A percentile compares a stretch with the other conserved stretches of the same genome.
Conservation (phyloP, 2,113 vertebrate genomes). For the Menura novaehollandiae region DNA sequence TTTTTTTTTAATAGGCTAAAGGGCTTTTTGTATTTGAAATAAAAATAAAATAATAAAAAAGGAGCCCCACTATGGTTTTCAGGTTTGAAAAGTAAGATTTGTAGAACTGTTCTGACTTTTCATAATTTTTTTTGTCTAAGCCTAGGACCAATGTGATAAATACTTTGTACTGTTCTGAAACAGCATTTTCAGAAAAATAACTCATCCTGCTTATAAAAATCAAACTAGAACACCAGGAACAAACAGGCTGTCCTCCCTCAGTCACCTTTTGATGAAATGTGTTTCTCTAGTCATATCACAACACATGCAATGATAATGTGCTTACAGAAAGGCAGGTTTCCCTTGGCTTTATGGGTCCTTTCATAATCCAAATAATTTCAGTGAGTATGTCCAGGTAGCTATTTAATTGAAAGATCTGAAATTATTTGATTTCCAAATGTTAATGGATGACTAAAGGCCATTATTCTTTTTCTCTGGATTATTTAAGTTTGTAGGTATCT, state of each 20-base stretch:
- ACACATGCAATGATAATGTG: background rate
- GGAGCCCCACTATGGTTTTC: background rate
- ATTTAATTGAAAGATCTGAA: background rate
- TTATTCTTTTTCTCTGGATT: background rate
- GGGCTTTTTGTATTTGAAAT: background rate
- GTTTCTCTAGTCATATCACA: background rate
- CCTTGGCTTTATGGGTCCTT: background rate
- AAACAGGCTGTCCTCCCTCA: background rate
- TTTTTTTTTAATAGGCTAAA: background rate
- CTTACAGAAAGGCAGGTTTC: background rate
- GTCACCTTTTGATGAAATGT: background rate
- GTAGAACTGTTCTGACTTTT: background rate
- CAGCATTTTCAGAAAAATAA: background rate
- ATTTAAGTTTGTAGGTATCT: background rate
- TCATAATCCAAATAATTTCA: background rate
- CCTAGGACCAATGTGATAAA: background rate
- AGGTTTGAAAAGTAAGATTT: background rate
- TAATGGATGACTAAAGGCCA: background rate
- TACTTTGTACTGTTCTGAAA: background rate
- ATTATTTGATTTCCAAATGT: background rate
- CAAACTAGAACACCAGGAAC: background rate
- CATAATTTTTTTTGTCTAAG: background rate
- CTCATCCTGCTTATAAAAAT: background rate
- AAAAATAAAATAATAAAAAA: fast-evolving
- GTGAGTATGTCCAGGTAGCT: background rate